Evolutionary conservation across 2,113 vertebrate genomes (phyloP).

Genomic region (Ovibos moschatus): DNA sequence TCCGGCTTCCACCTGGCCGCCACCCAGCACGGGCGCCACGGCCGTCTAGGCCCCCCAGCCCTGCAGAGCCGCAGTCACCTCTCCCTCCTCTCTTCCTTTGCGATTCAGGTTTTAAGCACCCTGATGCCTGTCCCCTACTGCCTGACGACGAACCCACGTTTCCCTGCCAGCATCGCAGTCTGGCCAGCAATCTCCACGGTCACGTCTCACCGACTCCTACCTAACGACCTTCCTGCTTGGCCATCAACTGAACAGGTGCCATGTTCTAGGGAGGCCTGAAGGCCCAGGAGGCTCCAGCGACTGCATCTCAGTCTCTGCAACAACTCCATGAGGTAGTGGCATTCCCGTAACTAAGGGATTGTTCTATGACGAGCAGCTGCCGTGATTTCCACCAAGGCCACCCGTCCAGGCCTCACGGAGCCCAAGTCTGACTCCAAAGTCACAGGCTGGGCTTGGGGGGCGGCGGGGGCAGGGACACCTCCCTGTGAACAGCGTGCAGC

Average conservation of each 20-base stretch:
- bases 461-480: neutral
- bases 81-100: neutral
- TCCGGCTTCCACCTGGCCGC: rapidly evolving
- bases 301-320: neutral
- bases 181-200: rapidly evolving
- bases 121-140: neutral
- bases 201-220: rapidly evolving
- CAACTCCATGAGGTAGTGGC: rapidly evolving
- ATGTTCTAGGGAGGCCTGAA: neutral
- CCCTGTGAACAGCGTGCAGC: neutral
- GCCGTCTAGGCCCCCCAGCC: neutral
- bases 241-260: neutral
- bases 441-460: rapidly evolving
- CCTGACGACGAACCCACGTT: rapidly evolving
- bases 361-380: neutral
- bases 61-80: neutral
- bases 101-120: neutral
- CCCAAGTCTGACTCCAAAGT: neutral
- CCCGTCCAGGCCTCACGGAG: neutral
- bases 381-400: neutral
- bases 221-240: neutral
- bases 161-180: neutral
- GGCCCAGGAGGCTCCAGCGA: neutral
- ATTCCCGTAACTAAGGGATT: neutral
- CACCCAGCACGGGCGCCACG: rapidly evolving